phyloP scores from a whole-genome alignment of 30 jellyfish, hydroid and myxozoan species.

The Pseudorhiza aurosa region DNA sequence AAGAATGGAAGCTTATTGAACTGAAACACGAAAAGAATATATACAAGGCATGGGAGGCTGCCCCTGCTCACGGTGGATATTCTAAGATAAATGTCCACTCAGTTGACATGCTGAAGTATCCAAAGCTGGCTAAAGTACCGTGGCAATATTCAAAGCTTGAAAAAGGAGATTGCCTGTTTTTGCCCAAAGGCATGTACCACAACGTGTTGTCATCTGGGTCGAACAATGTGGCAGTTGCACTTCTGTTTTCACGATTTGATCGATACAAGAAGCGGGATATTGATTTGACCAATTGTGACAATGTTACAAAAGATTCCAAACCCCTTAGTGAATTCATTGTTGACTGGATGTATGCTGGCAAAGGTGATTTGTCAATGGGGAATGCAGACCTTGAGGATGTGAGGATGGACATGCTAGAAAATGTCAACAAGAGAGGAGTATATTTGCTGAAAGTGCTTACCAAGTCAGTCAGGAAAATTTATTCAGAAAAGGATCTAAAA shows the following conservation, averaged over 20 bases:
- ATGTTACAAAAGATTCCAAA: constrained; percentile 29
- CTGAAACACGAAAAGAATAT: constrained; percentile 54
- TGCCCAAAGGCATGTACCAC: constrained; percentile 83
- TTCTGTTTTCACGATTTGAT: constrained; percentile 75
- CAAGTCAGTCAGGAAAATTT: constrained; percentile 6
- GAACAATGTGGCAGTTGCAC: constrained; percentile 80
- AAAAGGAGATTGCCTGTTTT: constrained; percentile 80
- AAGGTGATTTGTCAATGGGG: constrained; percentile 87
- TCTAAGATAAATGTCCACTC: constrained; percentile 68
- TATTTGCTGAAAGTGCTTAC: constrained; percentile 40
- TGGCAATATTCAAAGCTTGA: constrained; percentile 70
- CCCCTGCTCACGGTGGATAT: constrained; percentile 69
- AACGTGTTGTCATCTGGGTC: constrained; percentile 71
- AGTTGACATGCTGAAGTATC: constrained; percentile 53
- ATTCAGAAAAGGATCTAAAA: constrained; percentile 39
- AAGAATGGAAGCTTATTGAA: constrained; percentile 80
- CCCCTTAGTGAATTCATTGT: constrained; percentile 76
- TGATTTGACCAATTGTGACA: constrained; percentile 49
- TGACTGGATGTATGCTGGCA: constrained; percentile 89
- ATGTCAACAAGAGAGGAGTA: constrained; percentile 9
- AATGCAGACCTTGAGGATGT: constrained; percentile 74
- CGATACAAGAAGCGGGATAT: constrained; percentile 27
- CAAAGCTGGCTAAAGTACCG: constrained; percentile 63
- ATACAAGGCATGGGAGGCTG: constrained; percentile 64
- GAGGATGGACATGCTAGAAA: constrained; percentile 23